Percentiles rank a stretch among this genome's conserved stretches.
Evolutionary conservation across 1,140 invertebrate species (phyloP).

Genomic region (Eufriesea mexicana): DNA sequence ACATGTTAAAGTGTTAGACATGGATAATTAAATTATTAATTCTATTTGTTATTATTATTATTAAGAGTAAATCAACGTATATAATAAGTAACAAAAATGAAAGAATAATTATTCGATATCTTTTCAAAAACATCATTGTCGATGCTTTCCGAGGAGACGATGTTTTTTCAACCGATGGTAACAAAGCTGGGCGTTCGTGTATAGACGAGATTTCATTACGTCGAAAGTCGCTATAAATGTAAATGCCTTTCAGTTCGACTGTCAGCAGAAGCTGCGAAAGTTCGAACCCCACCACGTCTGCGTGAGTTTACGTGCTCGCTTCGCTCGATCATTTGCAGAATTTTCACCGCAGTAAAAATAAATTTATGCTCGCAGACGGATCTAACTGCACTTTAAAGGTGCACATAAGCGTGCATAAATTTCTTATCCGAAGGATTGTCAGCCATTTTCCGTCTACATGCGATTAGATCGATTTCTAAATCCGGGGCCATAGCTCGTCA

Average conservation of each 20-base stretch:
- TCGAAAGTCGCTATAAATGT: conserved; percentile 2
- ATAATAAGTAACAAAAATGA: no score
- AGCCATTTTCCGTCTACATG: not conserved
- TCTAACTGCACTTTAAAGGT: not conserved
- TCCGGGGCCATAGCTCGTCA: no score
- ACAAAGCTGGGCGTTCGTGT: not conserved
- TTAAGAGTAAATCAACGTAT: no score
- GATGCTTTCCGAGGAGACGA: not conserved
- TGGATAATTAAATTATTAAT: no score
- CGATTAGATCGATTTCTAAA: not conserved
- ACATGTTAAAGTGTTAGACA: no score
- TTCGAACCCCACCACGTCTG: not conserved
- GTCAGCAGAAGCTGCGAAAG: conserved; percentile 1
- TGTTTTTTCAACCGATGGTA: not conserved
- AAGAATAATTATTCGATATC: no score
- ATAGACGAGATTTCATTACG: not conserved
- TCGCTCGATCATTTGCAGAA: conserved; percentile 15
- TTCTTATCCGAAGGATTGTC: not conserved
- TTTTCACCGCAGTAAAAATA: conserved; percentile 11
- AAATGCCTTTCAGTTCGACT: conserved; percentile 17
- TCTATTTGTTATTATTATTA: no score
- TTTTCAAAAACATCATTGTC: no score
- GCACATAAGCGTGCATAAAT: not conserved
- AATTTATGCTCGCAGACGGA: not conserved
- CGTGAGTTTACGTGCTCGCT: not conserved